phyloP scores from a whole-genome alignment of 2,113 vertebrate genomes.

The Dipodomys spectabilis region DNA sequence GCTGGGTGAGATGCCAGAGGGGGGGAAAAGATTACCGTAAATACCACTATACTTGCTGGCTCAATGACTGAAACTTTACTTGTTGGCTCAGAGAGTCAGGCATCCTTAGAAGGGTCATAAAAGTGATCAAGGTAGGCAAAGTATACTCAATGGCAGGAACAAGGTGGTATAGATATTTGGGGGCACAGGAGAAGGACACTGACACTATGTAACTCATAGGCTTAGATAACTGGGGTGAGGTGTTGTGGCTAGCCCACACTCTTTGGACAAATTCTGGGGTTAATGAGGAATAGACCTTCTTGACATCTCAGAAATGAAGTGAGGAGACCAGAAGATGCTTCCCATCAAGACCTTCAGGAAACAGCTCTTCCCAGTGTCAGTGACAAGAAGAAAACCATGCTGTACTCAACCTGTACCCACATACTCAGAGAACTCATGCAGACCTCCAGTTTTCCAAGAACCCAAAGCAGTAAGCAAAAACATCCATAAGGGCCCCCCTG shows the following conservation, averaged over 20 bases:
- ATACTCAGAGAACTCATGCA: rapidly evolving
- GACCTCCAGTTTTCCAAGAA: background rate
- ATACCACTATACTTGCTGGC: background rate
- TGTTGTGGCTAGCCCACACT: rapidly evolving
- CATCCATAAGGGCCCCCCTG: too few species aligned
- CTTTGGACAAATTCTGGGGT: background rate
- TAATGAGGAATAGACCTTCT: background rate
- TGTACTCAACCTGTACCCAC: rapidly evolving
- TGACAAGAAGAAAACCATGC: rapidly evolving
- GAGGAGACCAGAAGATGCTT: background rate
- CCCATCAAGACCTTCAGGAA: background rate
- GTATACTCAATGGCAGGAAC: background rate
- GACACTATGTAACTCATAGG: background rate
- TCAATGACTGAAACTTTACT: background rate
- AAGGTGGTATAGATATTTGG: background rate
- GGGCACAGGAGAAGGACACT: background rate
- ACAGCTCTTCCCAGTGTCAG: background rate
- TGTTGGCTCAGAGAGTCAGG: background rate
- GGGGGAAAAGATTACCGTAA: background rate
- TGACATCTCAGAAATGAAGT: background rate
- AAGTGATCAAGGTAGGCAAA: background rate
- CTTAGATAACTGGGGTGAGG: background rate
- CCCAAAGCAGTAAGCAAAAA: rapidly evolving
- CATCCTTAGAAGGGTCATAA: background rate
- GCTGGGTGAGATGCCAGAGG: background rate